Evolutionary conservation across 2,797 vertebrate genomes (phyloP).

Genomic region (Coilia nasus): DNA sequence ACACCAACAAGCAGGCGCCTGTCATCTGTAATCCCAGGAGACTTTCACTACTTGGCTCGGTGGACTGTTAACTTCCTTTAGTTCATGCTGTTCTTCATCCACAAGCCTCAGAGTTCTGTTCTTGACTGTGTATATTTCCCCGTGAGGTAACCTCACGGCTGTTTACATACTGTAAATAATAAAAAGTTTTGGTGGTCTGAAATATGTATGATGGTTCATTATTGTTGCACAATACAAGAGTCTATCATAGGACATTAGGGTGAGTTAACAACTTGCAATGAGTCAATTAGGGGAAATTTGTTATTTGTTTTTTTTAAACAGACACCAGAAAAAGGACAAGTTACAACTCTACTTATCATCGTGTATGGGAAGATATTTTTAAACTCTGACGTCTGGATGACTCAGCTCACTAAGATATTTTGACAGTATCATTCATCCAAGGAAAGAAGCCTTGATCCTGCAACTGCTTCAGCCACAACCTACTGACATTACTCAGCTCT

Average conservation of each 20-base stretch:
- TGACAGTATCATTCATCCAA: neutral
- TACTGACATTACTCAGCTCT: neutral
- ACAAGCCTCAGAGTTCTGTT: slow-evolving; percentile 26
- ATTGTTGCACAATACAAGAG: neutral
- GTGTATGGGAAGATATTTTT: neutral
- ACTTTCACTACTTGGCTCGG: neutral
- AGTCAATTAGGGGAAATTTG: too few relatives aligned
- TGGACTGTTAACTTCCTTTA: slow-evolving; percentile 34
- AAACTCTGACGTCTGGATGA: neutral
- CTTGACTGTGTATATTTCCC: slow-evolving; percentile 41
- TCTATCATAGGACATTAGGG: neutral
- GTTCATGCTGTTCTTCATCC: slow-evolving; percentile 40
- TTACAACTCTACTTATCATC: neutral
- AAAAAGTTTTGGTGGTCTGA: slow-evolving; percentile 58
- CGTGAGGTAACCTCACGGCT: slow-evolving; percentile 44
- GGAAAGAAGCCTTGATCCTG: neutral
- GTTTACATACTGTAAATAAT: slow-evolving; percentile 66
- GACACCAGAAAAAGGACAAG: too few relatives aligned
- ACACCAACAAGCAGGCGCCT: neutral
- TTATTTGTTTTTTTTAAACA: too few relatives aligned
- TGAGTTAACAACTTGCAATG: neutral
- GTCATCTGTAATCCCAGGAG: slow-evolving; percentile 6
- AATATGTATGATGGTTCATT: slow-evolving; percentile 35
- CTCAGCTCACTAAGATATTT: neutral
- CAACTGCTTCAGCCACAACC: neutral